These are phyloP conservation scores for Gortyna flavago DNA, from an alignment of 2,888 invertebrate genomes.

Conservation along the genomic window DNA sequence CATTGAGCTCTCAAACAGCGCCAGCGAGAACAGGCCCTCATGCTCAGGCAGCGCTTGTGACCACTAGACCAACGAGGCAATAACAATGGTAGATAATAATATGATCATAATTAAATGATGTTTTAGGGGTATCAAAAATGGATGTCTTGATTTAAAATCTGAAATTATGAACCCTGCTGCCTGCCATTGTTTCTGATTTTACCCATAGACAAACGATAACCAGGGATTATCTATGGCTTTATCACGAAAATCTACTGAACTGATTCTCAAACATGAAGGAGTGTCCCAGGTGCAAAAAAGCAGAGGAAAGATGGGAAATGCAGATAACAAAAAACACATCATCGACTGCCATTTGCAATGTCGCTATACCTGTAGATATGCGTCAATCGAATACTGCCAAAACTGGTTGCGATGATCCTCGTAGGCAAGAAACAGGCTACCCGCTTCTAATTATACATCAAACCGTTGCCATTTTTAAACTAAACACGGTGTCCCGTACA, in stretches of 20 bases:
- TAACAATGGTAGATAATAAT: no score
- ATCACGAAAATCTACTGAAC: background rate
- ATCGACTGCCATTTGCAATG: slow-evolving; percentile 5
- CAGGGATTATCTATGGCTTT: background rate
- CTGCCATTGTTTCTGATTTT: background rate
- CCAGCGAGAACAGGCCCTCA: background rate
- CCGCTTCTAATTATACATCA: slow-evolving; percentile 38
- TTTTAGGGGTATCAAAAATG: no score
- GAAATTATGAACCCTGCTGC: background rate
- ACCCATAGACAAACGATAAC: background rate
- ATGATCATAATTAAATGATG: no score
- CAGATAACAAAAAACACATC: background rate
- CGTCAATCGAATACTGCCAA: slow-evolving; percentile 16
- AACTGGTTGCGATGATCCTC: slow-evolving; percentile 34
- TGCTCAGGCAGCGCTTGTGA: no score
- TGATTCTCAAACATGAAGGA: background rate
- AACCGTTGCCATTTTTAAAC: slow-evolving; percentile 44
- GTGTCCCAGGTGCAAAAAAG: background rate
- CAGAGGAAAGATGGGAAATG: background rate
- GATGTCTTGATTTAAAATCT: background rate
- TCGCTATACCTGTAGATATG: background rate
- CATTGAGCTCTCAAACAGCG: background rate
- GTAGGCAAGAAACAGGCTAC: slow-evolving; percentile 23
- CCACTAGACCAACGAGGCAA: no score
- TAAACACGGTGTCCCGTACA: slow-evolving; percentile 24